These are phyloP conservation scores for Octonoba sinensis DNA, from an alignment of 2,888 invertebrate species.

Conservation along the genomic window DNA sequence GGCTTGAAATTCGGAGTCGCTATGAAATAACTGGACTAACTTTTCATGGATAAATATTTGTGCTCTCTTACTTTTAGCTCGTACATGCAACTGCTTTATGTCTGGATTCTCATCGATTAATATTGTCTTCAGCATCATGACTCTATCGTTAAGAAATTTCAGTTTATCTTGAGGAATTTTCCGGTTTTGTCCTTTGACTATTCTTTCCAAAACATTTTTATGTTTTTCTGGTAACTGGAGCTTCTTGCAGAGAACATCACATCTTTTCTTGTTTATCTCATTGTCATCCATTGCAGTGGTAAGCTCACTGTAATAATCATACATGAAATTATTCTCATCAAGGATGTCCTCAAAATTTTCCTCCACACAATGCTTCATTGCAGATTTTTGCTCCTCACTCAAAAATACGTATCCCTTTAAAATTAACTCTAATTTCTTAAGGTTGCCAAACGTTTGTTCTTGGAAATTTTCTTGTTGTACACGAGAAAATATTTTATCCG, in stretches of 20 bases:
- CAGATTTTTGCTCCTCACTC: conserved; percentile 10
- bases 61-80: conserved; percentile 5
- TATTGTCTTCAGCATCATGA: conserved; percentile 14
- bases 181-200: conserved; percentile 8
- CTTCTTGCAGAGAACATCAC: conserved; percentile 4
- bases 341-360: not conserved
- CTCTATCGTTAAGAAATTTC: conserved; percentile 11
- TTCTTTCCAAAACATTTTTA: conserved; percentile 1
- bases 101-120: conserved; percentile 21
- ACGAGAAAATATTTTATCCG: not conserved
- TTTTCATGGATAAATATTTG: conserved; percentile 11
- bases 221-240: conserved; percentile 11
- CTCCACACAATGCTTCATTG: conserved; percentile 1
- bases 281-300: not conserved
- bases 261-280: conserved; percentile 9
- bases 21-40: conserved; percentile 20
- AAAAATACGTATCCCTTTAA: conserved; percentile 21
- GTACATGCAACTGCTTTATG: conserved; percentile 15
- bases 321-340: not conserved
- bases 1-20: conserved; percentile 13
- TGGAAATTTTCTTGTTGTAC: not conserved
- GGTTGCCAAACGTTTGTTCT: not conserved
- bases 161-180: conserved; percentile 1
- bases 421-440: conserved; percentile 11
- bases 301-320: conserved; percentile 2